Evolutionary conservation across 1,140 invertebrate genomes (phyloP).

Genomic region (Harpegnathos saltator): DNA sequence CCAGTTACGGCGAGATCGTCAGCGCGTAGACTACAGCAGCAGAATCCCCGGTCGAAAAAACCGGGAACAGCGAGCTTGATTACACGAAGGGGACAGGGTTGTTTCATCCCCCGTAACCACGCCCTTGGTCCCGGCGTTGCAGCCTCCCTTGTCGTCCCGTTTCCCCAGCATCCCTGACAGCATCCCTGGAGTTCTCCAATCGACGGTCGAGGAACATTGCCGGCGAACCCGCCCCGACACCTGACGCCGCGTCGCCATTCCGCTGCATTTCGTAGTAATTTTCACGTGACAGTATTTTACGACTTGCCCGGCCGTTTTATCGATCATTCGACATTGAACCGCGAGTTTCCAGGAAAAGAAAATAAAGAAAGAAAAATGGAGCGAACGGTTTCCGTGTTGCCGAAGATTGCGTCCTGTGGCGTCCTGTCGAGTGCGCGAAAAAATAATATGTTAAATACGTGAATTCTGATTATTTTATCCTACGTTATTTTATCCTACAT

Average conservation of each 20-base stretch:
- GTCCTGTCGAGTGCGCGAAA: neutral
- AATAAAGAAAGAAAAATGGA: no score
- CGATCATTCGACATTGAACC: slow-evolving; percentile 58
- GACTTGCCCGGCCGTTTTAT: slow-evolving; percentile 58
- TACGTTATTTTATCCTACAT: neutral
- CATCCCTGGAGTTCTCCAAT: slow-evolving; percentile 72
- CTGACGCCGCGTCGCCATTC: slow-evolving; percentile 74
- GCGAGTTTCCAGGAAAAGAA: neutral
- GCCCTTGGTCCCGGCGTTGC: slow-evolving; percentile 42
- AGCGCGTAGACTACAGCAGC: slow-evolving; percentile 20
- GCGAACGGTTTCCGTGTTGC: no score
- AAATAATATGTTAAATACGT: neutral
- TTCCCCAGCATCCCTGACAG: slow-evolving; percentile 41
- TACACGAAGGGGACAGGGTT: slow-evolving; percentile 11
- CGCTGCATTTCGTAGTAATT: slow-evolving; percentile 54
- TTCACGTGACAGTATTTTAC: slow-evolving; percentile 47
- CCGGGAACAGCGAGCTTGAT: slow-evolving; percentile 5
- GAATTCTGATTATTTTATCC: neutral
- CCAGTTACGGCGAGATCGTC: slow-evolving; percentile 45
- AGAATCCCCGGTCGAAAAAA: slow-evolving; percentile 49
- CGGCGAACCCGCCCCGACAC: slow-evolving; percentile 64
- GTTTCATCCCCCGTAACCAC: slow-evolving; percentile 60
- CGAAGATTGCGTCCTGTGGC: neutral
- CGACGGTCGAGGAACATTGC: slow-evolving; percentile 22
- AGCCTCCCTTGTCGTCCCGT: slow-evolving; percentile 31